Base-by-base conservation (phyloP, 2,113 vertebrate species). In the Gobio gobio region DNA sequence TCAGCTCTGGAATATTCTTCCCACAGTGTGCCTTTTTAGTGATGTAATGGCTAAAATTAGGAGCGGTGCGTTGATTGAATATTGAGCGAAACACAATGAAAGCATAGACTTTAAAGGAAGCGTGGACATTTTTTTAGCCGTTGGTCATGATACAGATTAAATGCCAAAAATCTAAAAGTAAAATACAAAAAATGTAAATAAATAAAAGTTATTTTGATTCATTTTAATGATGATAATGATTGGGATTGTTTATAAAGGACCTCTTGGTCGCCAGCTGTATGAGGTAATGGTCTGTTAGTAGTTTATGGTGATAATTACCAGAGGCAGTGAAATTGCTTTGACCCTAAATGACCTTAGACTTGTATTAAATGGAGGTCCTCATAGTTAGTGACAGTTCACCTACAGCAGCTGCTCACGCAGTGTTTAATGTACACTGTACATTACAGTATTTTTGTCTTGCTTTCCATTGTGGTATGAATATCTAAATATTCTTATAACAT, bases 221-320 rank as follows among this genome's bases (percentile, higher is more conserved):
- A 56, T 77, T 75, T 82, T 49, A 83, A 63, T 78, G 40, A 45
- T 18, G 40, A 24, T 49, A 56, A 61, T 49, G 63, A 36, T 24
- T 16, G 64, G 29, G 79, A 8, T 22, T 33, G 83, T 87, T 73
- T 88, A 82, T 83, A 84, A 89, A 92, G 90, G 83, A 87, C 89
- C 14, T 54, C 26, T 87, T 78, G 90, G 89, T 90, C 85, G 89
- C 89, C 56, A 16, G 83, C 88, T 91, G 89, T 91, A 90, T 92
- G 83, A 92, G 88, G 87, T 93, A 94, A 94, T 92, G 92, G 87
- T 86, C 89, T 88, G 84, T 92, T 94, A 92, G 93, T 90, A 90
- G 91, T 93, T 93, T 91, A 91, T 90, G 88, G 91, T 91, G 68
- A 78, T 92, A 93, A 95, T 94, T 94, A 93, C 90, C 87, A 88